A percentile compares a stretch with the other conserved stretches of the same genome.
phyloP scores from a whole-genome alignment of 2,113 vertebrate genomes.

The Ascaphus truei region DNA sequence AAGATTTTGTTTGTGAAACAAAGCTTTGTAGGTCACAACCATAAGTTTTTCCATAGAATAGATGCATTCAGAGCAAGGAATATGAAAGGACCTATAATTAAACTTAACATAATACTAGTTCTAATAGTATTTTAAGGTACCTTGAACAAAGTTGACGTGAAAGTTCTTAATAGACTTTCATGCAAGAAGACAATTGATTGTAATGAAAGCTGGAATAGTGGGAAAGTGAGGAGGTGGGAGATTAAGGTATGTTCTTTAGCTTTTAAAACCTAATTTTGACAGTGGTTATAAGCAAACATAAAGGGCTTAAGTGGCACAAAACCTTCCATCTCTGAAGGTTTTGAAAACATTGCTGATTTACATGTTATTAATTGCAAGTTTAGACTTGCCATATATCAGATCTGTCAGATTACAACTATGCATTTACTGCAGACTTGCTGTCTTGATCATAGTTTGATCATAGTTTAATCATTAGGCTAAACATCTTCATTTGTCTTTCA shows the following conservation, averaged over 20 bases:
- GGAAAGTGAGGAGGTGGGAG: constrained; percentile 29
- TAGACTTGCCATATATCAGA: constrained; percentile 2
- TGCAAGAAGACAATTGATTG: constrained; percentile 43
- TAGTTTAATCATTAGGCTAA: no score
- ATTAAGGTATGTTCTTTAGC: constrained; percentile 11
- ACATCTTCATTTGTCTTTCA: no score
- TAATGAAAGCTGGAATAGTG: constrained; percentile 34
- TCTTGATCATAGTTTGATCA: no score
- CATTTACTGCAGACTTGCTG: no score
- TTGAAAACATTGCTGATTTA: constrained; percentile 18
- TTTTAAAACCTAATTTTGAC: constrained; percentile 28
- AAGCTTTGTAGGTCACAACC: constrained; percentile 37
- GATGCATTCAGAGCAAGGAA: constrained; percentile 29
- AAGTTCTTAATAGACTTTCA: constrained; percentile 39
- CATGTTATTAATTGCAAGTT: constrained; percentile 1
- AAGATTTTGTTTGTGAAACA: constrained; percentile 21
- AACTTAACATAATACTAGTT: constrained; percentile 38
- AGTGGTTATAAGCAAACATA: not conserved
- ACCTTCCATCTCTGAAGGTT: not conserved
- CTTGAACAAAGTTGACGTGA: constrained; percentile 38
- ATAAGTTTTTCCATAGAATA: constrained; percentile 41
- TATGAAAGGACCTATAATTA: constrained; percentile 37
- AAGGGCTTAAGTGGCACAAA: constrained; percentile 14
- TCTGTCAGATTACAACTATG: not conserved
- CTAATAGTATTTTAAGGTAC: constrained; percentile 37